Evolutionary conservation across 2,113 vertebrate species (phyloP).

Genomic region (Lophius piscatorius): DNA sequence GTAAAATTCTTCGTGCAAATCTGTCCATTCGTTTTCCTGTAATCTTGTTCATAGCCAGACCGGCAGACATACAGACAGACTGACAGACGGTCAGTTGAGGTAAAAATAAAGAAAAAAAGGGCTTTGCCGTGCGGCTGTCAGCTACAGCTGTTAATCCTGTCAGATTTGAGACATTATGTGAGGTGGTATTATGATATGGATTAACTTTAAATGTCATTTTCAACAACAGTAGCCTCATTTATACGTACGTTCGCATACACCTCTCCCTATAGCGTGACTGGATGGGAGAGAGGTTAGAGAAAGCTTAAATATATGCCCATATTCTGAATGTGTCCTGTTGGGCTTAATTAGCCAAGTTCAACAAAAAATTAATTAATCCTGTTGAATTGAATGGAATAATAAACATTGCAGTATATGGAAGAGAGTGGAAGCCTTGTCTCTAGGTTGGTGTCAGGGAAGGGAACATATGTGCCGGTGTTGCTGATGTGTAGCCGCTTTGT

Average conservation of each 20-base stretch:
- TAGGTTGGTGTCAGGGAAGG: slow-evolving; percentile 31
- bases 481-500: slow-evolving; percentile 45
- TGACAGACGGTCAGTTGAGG: no score
- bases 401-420: slow-evolving; percentile 45
- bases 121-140: slow-evolving; percentile 1
- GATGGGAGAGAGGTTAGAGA: slow-evolving; percentile 19
- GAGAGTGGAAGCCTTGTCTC: slow-evolving; percentile 59
- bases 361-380: slow-evolving; percentile 63
- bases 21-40: no score
- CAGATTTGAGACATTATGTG: slow-evolving; percentile 8
- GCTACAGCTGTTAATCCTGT: slow-evolving; percentile 11
- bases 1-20: no score
- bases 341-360: slow-evolving; percentile 68
- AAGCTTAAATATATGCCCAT: slow-evolving; percentile 58
- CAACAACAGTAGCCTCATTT: slow-evolving; percentile 16
- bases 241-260: slow-evolving; percentile 19
- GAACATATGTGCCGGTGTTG: slow-evolving; percentile 33
- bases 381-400: slow-evolving; percentile 60
- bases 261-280: slow-evolving; percentile 15
- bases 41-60: no score
- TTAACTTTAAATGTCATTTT: slow-evolving; percentile 34
- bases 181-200: slow-evolving; percentile 10
- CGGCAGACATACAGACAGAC: no score
- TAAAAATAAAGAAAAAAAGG: slow-evolving; percentile 10
- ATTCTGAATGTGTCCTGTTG: slow-evolving; percentile 56